Base-by-base conservation (phyloP, 2,113 vertebrate species). In the Elephantulus edwardii region DNA sequence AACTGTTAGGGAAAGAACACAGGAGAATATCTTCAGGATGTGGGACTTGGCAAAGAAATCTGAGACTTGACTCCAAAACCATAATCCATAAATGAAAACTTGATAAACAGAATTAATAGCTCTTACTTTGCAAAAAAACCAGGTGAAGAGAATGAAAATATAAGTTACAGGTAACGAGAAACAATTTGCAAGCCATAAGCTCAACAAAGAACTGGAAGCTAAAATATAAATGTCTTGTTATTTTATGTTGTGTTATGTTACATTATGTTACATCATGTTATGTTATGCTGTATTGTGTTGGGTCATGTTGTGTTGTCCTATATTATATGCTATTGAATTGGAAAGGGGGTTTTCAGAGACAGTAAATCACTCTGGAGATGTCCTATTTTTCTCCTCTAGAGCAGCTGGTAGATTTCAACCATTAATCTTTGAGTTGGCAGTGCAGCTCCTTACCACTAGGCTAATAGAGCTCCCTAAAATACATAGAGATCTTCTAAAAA, bases 11-110 rank as follows among this genome's bases (percentile, higher is more conserved):
- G n/a, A n/a, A n/a, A n/a, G n/a, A 56, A 30, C 28, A 82, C 12
- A 42, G 22, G 1, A 52, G 30, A 70, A 79, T 74, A 81, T 74
- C 26, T 46, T 54, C 20, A 58, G 10, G 35, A 66, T 50, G 44
- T 48, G 68, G 16, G 17, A 22, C 33, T 88, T 81, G 17, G 42
- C 52, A 77, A 83, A 68, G 12, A 83, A 3, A 48, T 81, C 38
- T 91, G 68, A 89, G 42, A 70, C 26, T 86, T 56, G 28, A 56
- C 60, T 93, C 60, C 48, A 52, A 93, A 88, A 86, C n/a, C 48
- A 66, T 7, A 74, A 44, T 28, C 77, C 35, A 76, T 62, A 71
- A 76, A 88, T 28, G 20, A 89, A 93, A 81, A 50, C 3, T 19
- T 80, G 44, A 50, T 40, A 81, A 75, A 71, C 24, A 83, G 4